Conservation (phyloP, 2,888 invertebrate genomes). For the Andrena minutula region DNA sequence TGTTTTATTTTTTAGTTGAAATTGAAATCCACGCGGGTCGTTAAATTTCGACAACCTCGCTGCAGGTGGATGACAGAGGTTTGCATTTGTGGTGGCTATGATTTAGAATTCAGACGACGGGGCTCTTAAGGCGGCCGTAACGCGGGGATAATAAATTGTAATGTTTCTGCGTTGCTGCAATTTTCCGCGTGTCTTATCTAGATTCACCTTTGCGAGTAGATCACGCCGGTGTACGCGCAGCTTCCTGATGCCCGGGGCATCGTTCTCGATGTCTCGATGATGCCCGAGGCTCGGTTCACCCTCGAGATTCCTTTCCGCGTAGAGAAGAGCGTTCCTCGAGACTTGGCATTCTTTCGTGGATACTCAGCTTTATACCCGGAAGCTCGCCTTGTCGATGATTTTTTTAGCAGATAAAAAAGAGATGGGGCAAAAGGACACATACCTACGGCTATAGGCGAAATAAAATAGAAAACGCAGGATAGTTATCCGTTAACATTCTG, state of each 20-base stretch:
- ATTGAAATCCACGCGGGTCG: no score
- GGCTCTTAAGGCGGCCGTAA: neutral
- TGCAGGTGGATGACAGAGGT: no score
- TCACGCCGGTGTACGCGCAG: slow-evolving; percentile 26
- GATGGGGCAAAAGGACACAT: slow-evolving; percentile 27
- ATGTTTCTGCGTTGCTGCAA: neutral
- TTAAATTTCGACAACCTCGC: no score
- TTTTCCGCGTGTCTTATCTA: slow-evolving; percentile 35
- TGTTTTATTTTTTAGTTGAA: no score
- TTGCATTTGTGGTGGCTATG: neutral
- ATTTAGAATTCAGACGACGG: neutral
- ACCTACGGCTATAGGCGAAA: slow-evolving; percentile 5
- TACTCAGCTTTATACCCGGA: slow-evolving; percentile 76
- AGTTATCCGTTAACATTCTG: slow-evolving; percentile 1
- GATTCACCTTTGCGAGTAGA: slow-evolving; percentile 20
- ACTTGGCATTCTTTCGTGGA: slow-evolving; percentile 80
- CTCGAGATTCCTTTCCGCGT: slow-evolving; percentile 82
- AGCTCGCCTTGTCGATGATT: slow-evolving; percentile 68
- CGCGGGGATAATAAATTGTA: slow-evolving; percentile 9
- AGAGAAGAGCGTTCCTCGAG: slow-evolving; percentile 74
- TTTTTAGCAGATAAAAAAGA: slow-evolving; percentile 48
- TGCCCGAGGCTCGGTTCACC: slow-evolving; percentile 75
- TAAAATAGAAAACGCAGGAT: slow-evolving; percentile 16
- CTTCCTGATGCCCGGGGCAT: slow-evolving; percentile 63
- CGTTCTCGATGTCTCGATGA: slow-evolving; percentile 69